phyloP scores from a whole-genome alignment of 2,113 vertebrate species.

The Noctilio leporinus region DNA sequence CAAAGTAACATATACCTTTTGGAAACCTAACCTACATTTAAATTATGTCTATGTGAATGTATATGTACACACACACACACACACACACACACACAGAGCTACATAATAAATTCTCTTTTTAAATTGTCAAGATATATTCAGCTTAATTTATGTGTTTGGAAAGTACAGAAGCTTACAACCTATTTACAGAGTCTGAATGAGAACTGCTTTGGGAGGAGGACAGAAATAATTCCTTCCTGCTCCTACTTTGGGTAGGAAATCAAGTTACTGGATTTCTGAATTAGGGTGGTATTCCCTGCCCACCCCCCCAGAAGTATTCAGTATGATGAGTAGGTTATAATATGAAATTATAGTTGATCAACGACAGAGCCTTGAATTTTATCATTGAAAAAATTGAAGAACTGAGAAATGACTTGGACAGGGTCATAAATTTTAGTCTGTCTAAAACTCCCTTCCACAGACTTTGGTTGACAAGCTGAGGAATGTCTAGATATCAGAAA shows the following conservation, averaged over 20 bases:
- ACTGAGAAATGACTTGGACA: neutral
- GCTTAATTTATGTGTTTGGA: neutral
- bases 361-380: neutral
- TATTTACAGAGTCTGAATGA: neutral
- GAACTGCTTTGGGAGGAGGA: neutral
- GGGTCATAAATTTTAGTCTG: neutral
- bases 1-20: neutral
- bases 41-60: neutral
- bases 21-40: neutral
- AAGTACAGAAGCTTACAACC: neutral
- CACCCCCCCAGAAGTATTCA: neutral
- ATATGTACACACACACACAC: too few species aligned
- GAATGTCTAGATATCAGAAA: neutral
- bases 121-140: neutral
- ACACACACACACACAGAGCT: too few species aligned
- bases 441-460: neutral
- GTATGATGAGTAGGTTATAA: neutral
- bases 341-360: neutral
- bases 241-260: neutral
- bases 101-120: neutral
- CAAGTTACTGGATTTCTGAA: neutral
- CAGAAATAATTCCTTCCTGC: neutral
- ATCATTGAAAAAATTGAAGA: neutral
- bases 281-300: too few species aligned
- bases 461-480: neutral